phyloP scores from a whole-genome alignment of 2,797 vertebrate genomes.

The Anomalospiza imberbis region DNA sequence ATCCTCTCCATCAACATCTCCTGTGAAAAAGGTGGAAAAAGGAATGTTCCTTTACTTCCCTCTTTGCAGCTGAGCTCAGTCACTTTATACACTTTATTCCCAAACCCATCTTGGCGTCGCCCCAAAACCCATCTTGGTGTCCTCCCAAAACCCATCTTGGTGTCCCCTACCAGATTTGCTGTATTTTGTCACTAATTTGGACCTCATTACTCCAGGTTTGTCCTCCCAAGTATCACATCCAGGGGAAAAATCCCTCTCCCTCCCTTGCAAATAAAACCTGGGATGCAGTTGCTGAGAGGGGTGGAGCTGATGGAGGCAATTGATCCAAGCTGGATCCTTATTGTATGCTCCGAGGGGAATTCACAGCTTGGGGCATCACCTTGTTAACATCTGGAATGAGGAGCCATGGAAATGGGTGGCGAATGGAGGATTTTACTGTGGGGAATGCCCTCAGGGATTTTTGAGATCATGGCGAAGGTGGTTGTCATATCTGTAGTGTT shows the following conservation, averaged over 20 bases:
- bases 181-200: neutral
- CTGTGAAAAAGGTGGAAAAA: neutral
- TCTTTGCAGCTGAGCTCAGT: neutral
- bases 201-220: accelerated
- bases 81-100: neutral
- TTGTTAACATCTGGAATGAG: neutral
- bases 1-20: neutral
- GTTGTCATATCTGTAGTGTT: neutral
- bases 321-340: neutral
- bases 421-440: neutral
- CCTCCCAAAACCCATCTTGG: accelerated
- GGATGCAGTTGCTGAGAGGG: neutral
- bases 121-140: too few species aligned
- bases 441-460: neutral
- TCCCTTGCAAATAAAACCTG: neutral
- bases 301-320: neutral
- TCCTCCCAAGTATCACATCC: neutral
- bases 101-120: too few species aligned
- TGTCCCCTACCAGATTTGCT: neutral
- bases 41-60: neutral
- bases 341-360: neutral
- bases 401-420: neutral
- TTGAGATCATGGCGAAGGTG: neutral
- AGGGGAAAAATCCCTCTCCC: neutral
- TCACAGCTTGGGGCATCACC: neutral